These are phyloP conservation scores for Tachystola acroxantha DNA, from an alignment of 2,888 invertebrate species.

Conservation along the genomic window DNA sequence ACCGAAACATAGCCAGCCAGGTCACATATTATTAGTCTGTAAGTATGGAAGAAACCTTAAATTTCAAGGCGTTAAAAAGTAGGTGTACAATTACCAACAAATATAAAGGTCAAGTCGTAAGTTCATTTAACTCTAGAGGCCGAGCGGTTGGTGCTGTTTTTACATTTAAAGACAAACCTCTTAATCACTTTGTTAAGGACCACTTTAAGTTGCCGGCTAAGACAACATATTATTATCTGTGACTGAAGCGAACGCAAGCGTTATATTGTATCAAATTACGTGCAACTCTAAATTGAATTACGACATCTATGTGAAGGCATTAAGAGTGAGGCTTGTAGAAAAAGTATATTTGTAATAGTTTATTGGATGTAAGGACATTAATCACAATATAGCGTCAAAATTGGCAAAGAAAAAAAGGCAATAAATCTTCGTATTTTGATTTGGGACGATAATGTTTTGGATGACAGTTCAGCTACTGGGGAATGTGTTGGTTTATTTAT, in stretches of 20 bases:
- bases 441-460: slow-evolving; percentile 28
- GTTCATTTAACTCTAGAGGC: slow-evolving; percentile 57
- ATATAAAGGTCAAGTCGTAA: slow-evolving; percentile 47
- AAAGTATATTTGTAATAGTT: not conserved
- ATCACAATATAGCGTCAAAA: slow-evolving; percentile 32
- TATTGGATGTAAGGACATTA: slow-evolving; percentile 21
- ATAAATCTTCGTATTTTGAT: slow-evolving; percentile 47
- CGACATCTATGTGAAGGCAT: slow-evolving; percentile 1
- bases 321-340: slow-evolving; percentile 3
- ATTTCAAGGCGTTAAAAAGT: slow-evolving; percentile 8
- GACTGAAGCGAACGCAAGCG: not conserved
- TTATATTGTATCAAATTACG: not conserved
- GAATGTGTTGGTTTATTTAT: slow-evolving; percentile 12
- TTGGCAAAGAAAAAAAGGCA: slow-evolving; percentile 25
- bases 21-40: no score
- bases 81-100: slow-evolving; percentile 10
- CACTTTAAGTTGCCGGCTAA: slow-evolving; percentile 1
- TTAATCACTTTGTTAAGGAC: not conserved
- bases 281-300: slow-evolving; percentile 1
- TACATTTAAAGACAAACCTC: slow-evolving; percentile 10
- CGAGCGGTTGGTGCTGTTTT: slow-evolving; percentile 14
- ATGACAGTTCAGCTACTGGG: slow-evolving; percentile 44
- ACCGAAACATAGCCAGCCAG: no score
- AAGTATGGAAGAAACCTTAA: not conserved
- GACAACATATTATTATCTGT: slow-evolving; percentile 1